Base-by-base conservation (phyloP, 2,888 invertebrate genomes). In the Cheilosia scutellata region DNA sequence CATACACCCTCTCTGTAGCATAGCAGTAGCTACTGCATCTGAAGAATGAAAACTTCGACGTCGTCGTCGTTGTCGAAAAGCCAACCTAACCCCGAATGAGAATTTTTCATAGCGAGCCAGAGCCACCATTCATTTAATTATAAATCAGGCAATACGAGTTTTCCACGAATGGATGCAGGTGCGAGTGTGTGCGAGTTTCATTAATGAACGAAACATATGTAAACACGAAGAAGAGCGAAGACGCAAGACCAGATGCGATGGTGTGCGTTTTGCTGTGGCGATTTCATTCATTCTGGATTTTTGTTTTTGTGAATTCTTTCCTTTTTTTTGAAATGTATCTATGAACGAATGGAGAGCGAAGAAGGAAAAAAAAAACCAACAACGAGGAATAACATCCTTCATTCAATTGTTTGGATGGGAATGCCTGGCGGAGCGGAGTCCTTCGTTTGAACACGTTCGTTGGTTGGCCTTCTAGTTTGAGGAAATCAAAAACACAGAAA, bases 101-200 rank as follows among this genome's bases (percentile, higher is more conserved):
- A 71, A 71, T 51, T 65, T 76, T 82, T 75, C 62, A 47, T 74
- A 78, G 63, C 51, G 20, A 20, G 20, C 20, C 20, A 9, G 37
- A 27, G 47, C 60, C 55, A 72, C 82, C 86, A 86, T 86, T 86
- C 86, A 86, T 86, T 86, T 86, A 86, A 86, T 82, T 77, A 86
- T 86, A 86, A 86, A 86, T 86, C 86, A 86, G 66, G 86, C 86
- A 86, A 84, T 82, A 86, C 82, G 71, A 82, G 86, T 82, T 82
- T 79, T 79, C 65, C 79, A 72, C 63, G 82, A 76, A 86, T 82
- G 66, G 65, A 33, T 86, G 75, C 76, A 71, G 27, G 62, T 63
- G 44, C 44, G 72, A 4, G 2, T 72, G 82, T 77, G 57, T 86
- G 76, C 53, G 86, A 68, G 82, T 86, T 86, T 86, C 76, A 86